Evolutionary conservation across 2,113 vertebrate species (phyloP).

Genomic region (Cyanocitta stelleri): DNA sequence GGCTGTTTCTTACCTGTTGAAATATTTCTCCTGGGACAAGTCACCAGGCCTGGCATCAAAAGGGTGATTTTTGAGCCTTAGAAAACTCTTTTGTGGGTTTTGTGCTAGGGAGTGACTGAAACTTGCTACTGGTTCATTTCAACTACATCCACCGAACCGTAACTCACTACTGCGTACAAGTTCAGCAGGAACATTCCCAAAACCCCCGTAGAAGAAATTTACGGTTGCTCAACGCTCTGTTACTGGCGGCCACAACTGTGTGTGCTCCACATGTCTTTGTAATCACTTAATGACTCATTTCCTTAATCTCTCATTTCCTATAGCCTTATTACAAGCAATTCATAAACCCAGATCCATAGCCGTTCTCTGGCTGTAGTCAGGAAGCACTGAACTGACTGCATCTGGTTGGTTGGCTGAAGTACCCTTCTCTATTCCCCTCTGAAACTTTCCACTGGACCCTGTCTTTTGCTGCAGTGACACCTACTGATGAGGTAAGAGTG

Average conservation of each 20-base stretch:
- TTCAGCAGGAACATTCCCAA: conserved; percentile 56
- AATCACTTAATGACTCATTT: conserved; percentile 75
- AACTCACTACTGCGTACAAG: conserved; percentile 19
- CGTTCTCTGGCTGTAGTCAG: conserved; percentile 49
- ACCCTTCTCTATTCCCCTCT: conserved; percentile 16
- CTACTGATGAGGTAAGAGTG: conserved; percentile 70
- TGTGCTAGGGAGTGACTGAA: not conserved
- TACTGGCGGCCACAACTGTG: conserved; percentile 65
- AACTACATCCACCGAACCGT: conserved; percentile 5
- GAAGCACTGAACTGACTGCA: conserved; percentile 53
- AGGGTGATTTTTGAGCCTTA: not conserved
- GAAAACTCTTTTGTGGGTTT: not conserved
- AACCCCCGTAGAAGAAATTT: conserved; percentile 36
- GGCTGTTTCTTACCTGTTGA: not conserved
- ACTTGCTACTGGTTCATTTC: conserved; percentile 40
- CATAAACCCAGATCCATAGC: conserved; percentile 64
- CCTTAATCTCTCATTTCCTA: conserved; percentile 73
- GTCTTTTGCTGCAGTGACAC: conserved; percentile 67
- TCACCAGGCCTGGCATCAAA: not conserved
- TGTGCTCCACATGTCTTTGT: conserved; percentile 71
- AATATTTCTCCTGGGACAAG: not conserved
- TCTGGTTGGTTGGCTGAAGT: conserved; percentile 57
- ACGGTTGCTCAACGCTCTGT: conserved; percentile 45
- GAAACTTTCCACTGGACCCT: conserved; percentile 61
- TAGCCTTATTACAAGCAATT: conserved; percentile 68